Base-by-base conservation (phyloP, 2,113 vertebrate species). In the Speoplatyrhinus poulsoni region DNA sequence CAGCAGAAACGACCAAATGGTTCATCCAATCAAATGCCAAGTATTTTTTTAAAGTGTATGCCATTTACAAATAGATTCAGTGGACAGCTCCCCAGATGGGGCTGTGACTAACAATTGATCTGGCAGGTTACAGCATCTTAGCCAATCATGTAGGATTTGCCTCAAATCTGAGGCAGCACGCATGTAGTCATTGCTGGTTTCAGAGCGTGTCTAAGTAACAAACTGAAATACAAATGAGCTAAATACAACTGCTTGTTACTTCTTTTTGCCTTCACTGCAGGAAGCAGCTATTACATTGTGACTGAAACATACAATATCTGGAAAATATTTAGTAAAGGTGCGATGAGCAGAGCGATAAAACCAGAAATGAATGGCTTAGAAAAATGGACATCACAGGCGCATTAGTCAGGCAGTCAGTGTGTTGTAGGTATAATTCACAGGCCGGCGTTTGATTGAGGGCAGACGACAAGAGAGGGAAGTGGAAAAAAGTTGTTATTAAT, bases 401-500 rank as follows among this genome's bases (percentile, higher is more conserved):
- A 41, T 41, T 41, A 52, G 13, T 15, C 9, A 65, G 17, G 32
- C 11, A 12, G 4, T 57, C 6, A 60, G 57, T 26, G 49, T 57
- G 55, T 60, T 12, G 58, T 41, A 41, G 36, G 36, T 41, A 64
- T 15, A 9, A 32, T 26, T 19, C 26, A 26, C 13, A 26, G n/a
- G 7, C 19, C 26, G 70, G 26, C 50, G 52, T 46, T 62, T 69
- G 74, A 50, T 61, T 33, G n/a, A 63, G 52, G 68, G 62, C 60
- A 32, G 55, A 76, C 62, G 75, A 65, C 41, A 8, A 41, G 36
- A 3, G 8, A 55, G 61, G 17, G 53, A 58, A 13, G 65, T 61
- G 52, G 11, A 76, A 65, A 79, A 70, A 69, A 59, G 74, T 79
- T 78, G 84, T 89, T 82, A 84, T 82, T 86, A 74, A 80, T 69